phyloP scores from a whole-genome alignment of 2,113 vertebrate genomes.

The Romanogobio albipinnatus region DNA sequence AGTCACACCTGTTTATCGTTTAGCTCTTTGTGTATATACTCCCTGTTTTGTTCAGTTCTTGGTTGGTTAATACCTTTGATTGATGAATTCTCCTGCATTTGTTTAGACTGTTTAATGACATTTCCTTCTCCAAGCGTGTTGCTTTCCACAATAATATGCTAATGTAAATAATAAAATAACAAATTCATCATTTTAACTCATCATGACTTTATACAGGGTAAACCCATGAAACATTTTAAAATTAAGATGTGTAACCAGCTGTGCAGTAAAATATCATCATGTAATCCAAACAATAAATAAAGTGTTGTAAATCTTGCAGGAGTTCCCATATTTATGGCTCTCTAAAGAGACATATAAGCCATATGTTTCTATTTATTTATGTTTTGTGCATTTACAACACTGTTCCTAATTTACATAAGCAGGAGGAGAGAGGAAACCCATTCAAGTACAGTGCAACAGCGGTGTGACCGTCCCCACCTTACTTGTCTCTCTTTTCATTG shows the following conservation, averaged over 20 bases:
- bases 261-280: neutral
- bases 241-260: neutral
- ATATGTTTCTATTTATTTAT: neutral
- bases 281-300: neutral
- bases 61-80: too few species aligned
- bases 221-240: neutral
- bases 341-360: neutral
- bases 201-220: neutral
- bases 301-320: neutral
- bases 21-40: too few species aligned
- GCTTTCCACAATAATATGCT: too few species aligned
- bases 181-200: neutral
- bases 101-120: too few species aligned
- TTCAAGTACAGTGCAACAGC: constrained; percentile 59
- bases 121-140: too few species aligned
- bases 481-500: constrained; percentile 71
- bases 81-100: too few species aligned
- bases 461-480: constrained; percentile 62
- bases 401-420: neutral
- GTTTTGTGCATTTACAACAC: neutral
- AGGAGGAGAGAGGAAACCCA: constrained; percentile 65
- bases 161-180: neutral
- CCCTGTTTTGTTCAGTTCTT: too few species aligned
- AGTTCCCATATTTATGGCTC: neutral
- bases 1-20: too few species aligned